phyloP scores from a whole-genome alignment of 2,888 invertebrate genomes.

The Eupeodes latifasciatus region DNA sequence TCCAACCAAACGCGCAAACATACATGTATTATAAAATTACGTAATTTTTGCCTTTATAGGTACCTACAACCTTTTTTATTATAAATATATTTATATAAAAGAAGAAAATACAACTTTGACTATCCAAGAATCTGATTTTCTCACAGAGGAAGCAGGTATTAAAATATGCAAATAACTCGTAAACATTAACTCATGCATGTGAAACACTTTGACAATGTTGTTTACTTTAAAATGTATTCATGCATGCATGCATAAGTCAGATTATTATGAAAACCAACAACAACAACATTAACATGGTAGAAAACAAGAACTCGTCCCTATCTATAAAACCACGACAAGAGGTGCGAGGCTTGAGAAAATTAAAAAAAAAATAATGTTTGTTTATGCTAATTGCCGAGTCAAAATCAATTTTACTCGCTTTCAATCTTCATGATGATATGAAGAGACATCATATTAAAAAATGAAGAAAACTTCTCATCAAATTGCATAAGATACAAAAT shows the following conservation, averaged over 20 bases:
- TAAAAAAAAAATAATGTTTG: slow-evolving; percentile 51
- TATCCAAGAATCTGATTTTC: slow-evolving; percentile 3
- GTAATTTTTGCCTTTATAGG: not conserved
- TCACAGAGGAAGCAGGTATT: slow-evolving; percentile 30
- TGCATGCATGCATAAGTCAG: slow-evolving; percentile 23
- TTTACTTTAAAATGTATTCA: slow-evolving; percentile 33
- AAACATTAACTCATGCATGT: slow-evolving; percentile 24
- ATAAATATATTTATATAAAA: too few relatives aligned
- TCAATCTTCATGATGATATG: not conserved
- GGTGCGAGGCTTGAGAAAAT: slow-evolving; percentile 26
- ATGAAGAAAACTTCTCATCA: slow-evolving; percentile 3
- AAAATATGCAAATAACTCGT: slow-evolving; percentile 37
- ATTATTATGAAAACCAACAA: slow-evolving; percentile 6
- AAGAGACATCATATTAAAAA: not conserved
- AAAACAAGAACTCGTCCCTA: not conserved
- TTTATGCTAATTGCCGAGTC: slow-evolving; percentile 64
- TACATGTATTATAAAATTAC: slow-evolving; percentile 6
- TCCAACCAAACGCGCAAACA: not conserved
- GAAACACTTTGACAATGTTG: slow-evolving; percentile 39
- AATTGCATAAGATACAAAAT: slow-evolving; percentile 46
- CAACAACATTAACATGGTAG: not conserved
- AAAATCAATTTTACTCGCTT: slow-evolving; percentile 54
- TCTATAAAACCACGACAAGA: not conserved
- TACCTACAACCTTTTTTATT: not conserved
- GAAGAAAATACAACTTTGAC: not conserved